phyloP scores from a whole-genome alignment of 2,888 invertebrate genomes.

The Synergus japonicus region DNA sequence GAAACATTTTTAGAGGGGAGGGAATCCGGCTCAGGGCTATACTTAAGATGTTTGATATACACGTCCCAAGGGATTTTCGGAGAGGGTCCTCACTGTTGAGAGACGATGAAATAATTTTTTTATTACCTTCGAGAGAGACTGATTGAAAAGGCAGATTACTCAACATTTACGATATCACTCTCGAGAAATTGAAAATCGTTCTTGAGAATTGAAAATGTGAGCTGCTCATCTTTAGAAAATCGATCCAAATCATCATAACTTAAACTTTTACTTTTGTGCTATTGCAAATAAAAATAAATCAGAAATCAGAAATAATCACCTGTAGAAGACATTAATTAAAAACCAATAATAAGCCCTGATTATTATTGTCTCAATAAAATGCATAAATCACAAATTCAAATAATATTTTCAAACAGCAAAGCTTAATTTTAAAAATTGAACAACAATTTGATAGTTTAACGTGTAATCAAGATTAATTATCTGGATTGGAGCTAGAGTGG shows the following conservation, averaged over 20 bases:
- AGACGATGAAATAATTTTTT: slow-evolving; percentile 19
- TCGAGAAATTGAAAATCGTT: no score
- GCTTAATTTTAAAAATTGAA: background rate
- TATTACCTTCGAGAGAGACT: background rate
- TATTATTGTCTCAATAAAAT: background rate
- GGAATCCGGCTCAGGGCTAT: background rate
- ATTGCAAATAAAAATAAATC: no score
- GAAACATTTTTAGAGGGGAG: slow-evolving; percentile 10
- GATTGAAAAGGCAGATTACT: background rate
- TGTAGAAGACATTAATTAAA: background rate
- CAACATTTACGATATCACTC: no score
- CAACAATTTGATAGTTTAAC: background rate
- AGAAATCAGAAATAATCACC: no score
- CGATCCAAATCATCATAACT: background rate
- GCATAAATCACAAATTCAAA: background rate
- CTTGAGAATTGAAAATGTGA: no score
- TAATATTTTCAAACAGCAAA: background rate
- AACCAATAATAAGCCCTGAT: background rate
- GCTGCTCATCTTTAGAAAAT: no score
- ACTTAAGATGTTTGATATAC: slow-evolving; percentile 13
- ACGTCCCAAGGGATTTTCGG: slow-evolving; percentile 9
- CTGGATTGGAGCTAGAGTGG: slow-evolving; percentile 4
- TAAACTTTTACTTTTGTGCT: background rate
- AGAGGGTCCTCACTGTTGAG: background rate
- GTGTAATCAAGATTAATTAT: background rate